Conservation (phyloP, 2,888 invertebrate genomes). For the Drosophila quasianomalipes region DNA sequence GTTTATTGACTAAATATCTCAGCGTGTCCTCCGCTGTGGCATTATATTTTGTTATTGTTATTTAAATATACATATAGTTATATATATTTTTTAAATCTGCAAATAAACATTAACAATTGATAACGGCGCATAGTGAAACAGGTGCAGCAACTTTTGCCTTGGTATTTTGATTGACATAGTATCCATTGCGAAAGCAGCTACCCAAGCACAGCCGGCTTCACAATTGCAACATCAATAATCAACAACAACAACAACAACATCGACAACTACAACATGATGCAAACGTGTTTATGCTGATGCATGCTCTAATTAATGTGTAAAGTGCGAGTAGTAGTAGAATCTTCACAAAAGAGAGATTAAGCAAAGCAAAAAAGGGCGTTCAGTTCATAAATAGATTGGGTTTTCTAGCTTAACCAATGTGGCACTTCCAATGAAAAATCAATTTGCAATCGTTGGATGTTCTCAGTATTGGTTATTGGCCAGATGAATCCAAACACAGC, state of each 20-base stretch:
- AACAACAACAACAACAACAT: conserved; percentile 22
- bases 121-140: conserved; percentile 14
- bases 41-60: conserved; percentile 11
- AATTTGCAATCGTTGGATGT: conserved; percentile 85
- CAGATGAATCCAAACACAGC: conserved; percentile 80
- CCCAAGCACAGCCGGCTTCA: conserved; percentile 46
- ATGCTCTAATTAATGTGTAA: conserved; percentile 58
- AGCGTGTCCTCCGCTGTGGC: conserved; percentile 22
- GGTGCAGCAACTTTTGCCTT: conserved; percentile 82
- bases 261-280: conserved; percentile 14
- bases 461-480: conserved; percentile 86
- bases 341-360: background rate
- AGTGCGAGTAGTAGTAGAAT: conserved; percentile 38
- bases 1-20: conserved; percentile 16
- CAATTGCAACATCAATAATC: conserved; percentile 29
- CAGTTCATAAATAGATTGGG: conserved; percentile 51
- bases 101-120: conserved; percentile 6
- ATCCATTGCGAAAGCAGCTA: conserved; percentile 83
- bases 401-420: conserved; percentile 85
- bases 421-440: conserved; percentile 85
- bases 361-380: background rate
- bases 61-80: conserved; percentile 1
- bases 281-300: conserved; percentile 53
- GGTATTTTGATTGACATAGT: conserved; percentile 83
- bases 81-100: conserved; percentile 6